These are phyloP conservation scores for Hedya salicella DNA, from an alignment of 2,888 invertebrate species.

Conservation along the genomic window DNA sequence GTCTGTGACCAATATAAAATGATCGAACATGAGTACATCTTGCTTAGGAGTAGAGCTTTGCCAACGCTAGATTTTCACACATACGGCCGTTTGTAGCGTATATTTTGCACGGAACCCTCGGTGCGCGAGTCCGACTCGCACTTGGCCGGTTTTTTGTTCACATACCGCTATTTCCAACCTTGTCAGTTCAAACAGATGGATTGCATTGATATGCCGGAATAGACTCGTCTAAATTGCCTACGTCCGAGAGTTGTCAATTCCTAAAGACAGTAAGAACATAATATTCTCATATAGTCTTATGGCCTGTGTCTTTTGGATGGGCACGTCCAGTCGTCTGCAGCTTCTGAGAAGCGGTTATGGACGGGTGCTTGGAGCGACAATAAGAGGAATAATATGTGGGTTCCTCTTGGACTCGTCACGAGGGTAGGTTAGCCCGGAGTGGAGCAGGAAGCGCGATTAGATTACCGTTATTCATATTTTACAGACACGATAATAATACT, in stretches of 20 bases:
- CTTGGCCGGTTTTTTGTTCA: not conserved
- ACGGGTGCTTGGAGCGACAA: constrained; percentile 2
- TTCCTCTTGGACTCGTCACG: constrained; percentile 47
- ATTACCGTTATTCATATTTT: no score
- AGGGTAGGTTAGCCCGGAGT: constrained; percentile 6
- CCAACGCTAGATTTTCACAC: no score
- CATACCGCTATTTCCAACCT: not conserved
- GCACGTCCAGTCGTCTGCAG: not conserved
- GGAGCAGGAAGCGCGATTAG: not conserved
- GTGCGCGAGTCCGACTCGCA: not conserved
- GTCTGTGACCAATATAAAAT: no score
- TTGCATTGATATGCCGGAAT: constrained; percentile 14
- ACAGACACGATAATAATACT: no score
- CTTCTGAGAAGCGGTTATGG: constrained; percentile 3
- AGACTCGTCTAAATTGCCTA: constrained; percentile 14
- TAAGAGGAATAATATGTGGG: constrained; percentile 44
- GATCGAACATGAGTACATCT: no score
- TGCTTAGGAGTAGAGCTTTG: no score
- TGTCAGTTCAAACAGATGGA: constrained; percentile 6
- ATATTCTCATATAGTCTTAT: not conserved
- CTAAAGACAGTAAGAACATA: not conserved
- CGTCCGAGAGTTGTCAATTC: not conserved
- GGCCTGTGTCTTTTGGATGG: not conserved
- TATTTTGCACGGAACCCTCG: no score
- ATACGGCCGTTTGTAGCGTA: no score